Evolutionary conservation across 1,140 invertebrate genomes (phyloP).

Genomic region (Phymorhynchus buccinoides): DNA sequence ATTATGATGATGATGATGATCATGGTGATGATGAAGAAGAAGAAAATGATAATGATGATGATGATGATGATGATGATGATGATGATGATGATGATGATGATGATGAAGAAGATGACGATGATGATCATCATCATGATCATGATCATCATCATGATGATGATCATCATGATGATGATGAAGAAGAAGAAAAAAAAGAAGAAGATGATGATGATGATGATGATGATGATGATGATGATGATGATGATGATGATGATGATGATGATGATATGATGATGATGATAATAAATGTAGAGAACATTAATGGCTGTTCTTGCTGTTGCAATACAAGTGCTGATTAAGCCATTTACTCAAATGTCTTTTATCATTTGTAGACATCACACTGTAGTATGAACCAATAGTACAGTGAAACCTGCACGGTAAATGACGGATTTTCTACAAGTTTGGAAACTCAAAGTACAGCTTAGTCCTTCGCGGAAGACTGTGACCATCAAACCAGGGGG

Average conservation of each 20-base stretch:
- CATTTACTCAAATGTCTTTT: too few relatives aligned
- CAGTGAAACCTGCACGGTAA: too few relatives aligned
- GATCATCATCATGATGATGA: slow-evolving; percentile 3
- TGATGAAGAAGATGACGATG: slow-evolving; percentile 3
- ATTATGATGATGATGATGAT: too few relatives aligned
- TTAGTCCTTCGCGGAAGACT: too few relatives aligned
- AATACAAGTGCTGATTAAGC: not conserved
- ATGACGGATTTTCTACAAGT: too few relatives aligned
- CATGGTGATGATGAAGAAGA: not conserved
- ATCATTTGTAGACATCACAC: too few relatives aligned
- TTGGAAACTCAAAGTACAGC: too few relatives aligned
- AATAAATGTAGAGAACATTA: not conserved
- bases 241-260: slow-evolving; percentile 17
- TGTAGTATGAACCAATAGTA: too few relatives aligned
- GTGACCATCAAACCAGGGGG: too few relatives aligned
- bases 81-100: slow-evolving; percentile 1
- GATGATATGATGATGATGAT: too few relatives aligned
- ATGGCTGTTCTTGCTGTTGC: not conserved
- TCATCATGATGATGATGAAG: not conserved
- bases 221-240: slow-evolving; percentile 16
- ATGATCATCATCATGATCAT: not conserved
- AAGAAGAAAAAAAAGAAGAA: not conserved
- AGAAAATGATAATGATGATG: slow-evolving; percentile 5
- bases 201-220: slow-evolving; percentile 16
- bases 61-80: not conserved